A percentile compares a stretch with the other conserved stretches of the same genome.
Conservation (phyloP, 2,797 vertebrate genomes). For the Tauraco hartlaubi region DNA sequence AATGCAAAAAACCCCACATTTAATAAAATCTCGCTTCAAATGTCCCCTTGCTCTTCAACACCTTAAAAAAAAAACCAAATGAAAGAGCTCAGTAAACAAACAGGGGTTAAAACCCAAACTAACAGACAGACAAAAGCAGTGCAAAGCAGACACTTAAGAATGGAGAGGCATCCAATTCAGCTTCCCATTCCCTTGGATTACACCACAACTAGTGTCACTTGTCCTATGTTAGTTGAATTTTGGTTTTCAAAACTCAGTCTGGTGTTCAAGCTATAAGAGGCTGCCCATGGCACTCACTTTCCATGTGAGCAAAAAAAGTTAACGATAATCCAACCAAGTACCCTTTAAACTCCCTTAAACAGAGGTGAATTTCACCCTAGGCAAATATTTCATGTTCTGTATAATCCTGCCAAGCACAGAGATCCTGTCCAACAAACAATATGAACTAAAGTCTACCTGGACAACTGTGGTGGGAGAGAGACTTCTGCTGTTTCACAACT, state of each 20-base stretch:
- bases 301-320: not conserved
- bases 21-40: slow-evolving; percentile 60
- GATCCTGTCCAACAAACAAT: not conserved
- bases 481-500: not conserved
- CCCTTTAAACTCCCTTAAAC: slow-evolving; percentile 28
- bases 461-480: not conserved
- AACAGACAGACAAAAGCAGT: not conserved
- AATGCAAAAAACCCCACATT: slow-evolving; percentile 59
- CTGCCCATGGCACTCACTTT: not conserved
- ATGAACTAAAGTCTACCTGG: not conserved
- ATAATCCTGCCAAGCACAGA: not conserved
- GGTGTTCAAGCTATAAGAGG: not conserved
- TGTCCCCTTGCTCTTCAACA: slow-evolving; percentile 32
- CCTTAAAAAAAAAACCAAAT: not conserved
- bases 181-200: not conserved
- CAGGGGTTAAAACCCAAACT: not conserved
- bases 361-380: slow-evolving; percentile 6
- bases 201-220: not conserved
- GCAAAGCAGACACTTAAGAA: slow-evolving; percentile 16
- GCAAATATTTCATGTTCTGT: slow-evolving; percentile 3
- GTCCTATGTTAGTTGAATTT: not conserved
- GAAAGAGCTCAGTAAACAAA: slow-evolving; percentile 20
- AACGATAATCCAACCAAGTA: slow-evolving; percentile 28
- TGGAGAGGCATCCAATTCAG: not conserved
- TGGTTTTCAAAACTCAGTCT: not conserved